Evolutionary conservation across 2,888 invertebrate species (phyloP).

Genomic region (Morpho helenor): DNA sequence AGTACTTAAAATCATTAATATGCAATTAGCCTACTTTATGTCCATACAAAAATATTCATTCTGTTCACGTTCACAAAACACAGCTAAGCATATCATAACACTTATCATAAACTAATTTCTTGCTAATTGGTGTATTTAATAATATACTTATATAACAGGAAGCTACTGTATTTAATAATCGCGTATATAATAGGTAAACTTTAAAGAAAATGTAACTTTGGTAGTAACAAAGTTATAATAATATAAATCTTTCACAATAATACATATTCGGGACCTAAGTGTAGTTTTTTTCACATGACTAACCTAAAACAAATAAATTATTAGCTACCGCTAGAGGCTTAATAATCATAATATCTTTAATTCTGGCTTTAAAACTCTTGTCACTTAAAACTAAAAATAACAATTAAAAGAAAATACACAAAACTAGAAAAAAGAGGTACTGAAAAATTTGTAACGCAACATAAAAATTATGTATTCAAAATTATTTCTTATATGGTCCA

Average conservation of each 20-base stretch:
- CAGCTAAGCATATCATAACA: slow-evolving; percentile 53
- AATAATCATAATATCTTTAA: slow-evolving; percentile 71
- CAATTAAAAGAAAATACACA: slow-evolving; percentile 45
- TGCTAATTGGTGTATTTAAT: slow-evolving; percentile 21
- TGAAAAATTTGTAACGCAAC: slow-evolving; percentile 31
- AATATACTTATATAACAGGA: slow-evolving; percentile 16
- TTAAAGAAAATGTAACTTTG: slow-evolving; percentile 41
- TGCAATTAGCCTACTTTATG: slow-evolving; percentile 36
- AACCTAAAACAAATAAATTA: slow-evolving; percentile 57
- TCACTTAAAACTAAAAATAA: slow-evolving; percentile 66
- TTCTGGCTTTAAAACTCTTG: slow-evolving; percentile 69
- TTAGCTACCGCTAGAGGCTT: slow-evolving; percentile 47
- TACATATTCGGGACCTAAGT: slow-evolving; percentile 25
- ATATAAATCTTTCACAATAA: slow-evolving; percentile 27
- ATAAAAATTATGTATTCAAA: slow-evolving; percentile 2
- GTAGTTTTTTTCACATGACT: slow-evolving; percentile 21
- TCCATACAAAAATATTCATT: slow-evolving; percentile 76
- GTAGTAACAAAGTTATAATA: slow-evolving; percentile 31
- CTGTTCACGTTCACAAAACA: slow-evolving; percentile 64
- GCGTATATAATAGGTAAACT: slow-evolving; percentile 23
- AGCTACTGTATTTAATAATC: slow-evolving; percentile 16
- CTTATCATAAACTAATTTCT: slow-evolving; percentile 15
- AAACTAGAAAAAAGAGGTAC: slow-evolving; percentile 47
- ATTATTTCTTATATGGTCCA: too few species aligned
- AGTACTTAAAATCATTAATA: slow-evolving; percentile 5